Evolutionary conservation across 2,797 vertebrate species (phyloP), one percentile per base, ranked within the genome.

Genomic region (Schizopygopsis pylzovi): DNA sequence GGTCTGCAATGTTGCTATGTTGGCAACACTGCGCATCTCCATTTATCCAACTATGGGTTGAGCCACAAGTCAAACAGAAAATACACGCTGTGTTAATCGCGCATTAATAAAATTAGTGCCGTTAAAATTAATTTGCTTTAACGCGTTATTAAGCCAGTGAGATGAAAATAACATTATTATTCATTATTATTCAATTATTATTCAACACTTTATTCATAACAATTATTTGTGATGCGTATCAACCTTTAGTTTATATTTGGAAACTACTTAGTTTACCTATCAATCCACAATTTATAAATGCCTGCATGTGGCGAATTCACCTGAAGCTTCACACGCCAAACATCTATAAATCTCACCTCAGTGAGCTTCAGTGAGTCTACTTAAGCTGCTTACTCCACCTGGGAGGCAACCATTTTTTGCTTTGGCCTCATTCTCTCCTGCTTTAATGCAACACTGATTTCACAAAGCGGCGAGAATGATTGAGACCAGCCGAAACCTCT

Each of bases 401-500:
- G 59, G 81, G 39, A 83, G 59, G 45, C 47, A 39, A 73, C 75
- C 56, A 47, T 83, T 79, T 85, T 33, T 33, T 33, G 72, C 81
- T 82, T 82, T 80, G 70, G 81, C 28, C 28, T 33, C 28, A 33
- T 33, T 33, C 28, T 33, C 28, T 33, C 28, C 28, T 33, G 28
- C 28, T 33, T 33, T 33, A 33, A 33, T 33, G 28, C 28, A 33
- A 33, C 28, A 33, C 28, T 33, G 28, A 33, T 33, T 33, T 33
- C 28, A 33, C 28, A 33, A 33, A 33, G 28, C 28, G 28, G 28
- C 28, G 2, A 33, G 2, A 33, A 33, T 33, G 28, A 33, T 33
- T 33, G 28, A 33, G 28, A 33, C 28, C 28, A 2, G 28, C 28
- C 28, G 28, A 33, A 33, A 33, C 28, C 28, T 33, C 28, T 33